Percentiles rank a stretch among this genome's conserved stretches.
These are phyloP conservation scores for Lota lota DNA, from an alignment of 2,113 vertebrate genomes.

Conservation along the genomic window DNA sequence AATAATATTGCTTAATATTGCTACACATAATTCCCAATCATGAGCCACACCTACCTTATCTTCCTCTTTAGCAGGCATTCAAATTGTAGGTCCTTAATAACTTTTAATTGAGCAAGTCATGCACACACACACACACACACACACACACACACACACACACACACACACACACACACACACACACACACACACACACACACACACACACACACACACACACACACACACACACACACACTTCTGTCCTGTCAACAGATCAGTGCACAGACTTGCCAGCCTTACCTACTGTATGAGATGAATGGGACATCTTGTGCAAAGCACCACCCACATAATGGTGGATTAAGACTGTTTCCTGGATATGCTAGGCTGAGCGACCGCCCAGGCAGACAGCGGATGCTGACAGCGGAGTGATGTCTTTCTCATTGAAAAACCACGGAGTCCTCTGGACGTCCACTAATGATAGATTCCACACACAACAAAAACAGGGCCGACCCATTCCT, in stretches of 20 bases:
- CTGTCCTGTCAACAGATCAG: not conserved
- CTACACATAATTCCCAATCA: too few species aligned
- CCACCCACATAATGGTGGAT: slow-evolving; percentile 46
- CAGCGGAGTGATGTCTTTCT: slow-evolving; percentile 57
- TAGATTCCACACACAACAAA: slow-evolving; percentile 60
- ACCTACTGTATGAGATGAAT: slow-evolving; percentile 33
- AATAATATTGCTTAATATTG: too few species aligned
- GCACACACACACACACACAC: slow-evolving; percentile 6
- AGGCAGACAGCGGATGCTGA: slow-evolving; percentile 48
- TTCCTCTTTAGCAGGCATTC: too few species aligned
- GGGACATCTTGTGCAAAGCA: slow-evolving; percentile 18
- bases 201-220: slow-evolving; percentile 2
- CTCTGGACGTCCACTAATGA: slow-evolving; percentile 65
- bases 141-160: slow-evolving; percentile 1
- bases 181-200: slow-evolving; percentile 1
- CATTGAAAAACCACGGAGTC: slow-evolving; percentile 66
- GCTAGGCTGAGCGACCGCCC: slow-evolving; percentile 40
- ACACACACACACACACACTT: not conserved
- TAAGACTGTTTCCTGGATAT: slow-evolving; percentile 49
- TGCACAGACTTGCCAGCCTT: too few species aligned
- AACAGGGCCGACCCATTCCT: slow-evolving; percentile 41
- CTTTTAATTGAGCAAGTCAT: too few species aligned
- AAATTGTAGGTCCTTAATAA: too few species aligned
- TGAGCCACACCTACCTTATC: too few species aligned
- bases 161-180: not conserved